Evolutionary conservation across 2,888 invertebrate genomes (phyloP), one percentile per base, ranked within the genome.

Genomic region (Autographa pulchrina): DNA sequence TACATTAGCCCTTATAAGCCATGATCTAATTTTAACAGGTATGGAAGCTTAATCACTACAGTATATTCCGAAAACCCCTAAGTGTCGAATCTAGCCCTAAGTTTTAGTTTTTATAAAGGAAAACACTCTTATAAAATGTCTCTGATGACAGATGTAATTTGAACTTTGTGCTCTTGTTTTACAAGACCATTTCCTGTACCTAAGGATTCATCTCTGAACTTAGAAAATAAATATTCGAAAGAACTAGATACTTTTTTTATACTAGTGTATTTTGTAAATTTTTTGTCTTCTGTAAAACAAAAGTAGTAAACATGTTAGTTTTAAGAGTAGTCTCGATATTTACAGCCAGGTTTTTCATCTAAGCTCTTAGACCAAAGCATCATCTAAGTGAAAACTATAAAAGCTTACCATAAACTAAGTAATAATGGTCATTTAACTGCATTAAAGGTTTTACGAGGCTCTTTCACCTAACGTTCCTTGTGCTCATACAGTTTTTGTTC

Each of bases 341-440:
- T 41, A 38, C 16, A 43, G 41, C 20, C 43, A 70, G 13, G 48
- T 6, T 25, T 16, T 65, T 59, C 16, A 14, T 25, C 9, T 43
- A 58, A 61, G 31, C 69, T 31, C 8, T n/a, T 16, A 70, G 35
- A 32, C 32, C 20, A 54, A 64, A 52, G 56, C 25, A 78, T 66
- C 66, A 35, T 54, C 61, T 70, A 75, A 77, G 77, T 75, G 80
- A 70, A 70, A 70, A 54, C 80, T 41, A 62, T 78, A 77, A 78
- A 80, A 81, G 31, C 68, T 31, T 59, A 68, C 72, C 25, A 64
- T 68, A 81, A 81, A 77, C 78, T 64, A 72, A 56, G 65, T 77
- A 59, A 66, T 81, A 77, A 78, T 72, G 20, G 63, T 65, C 66
- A 68, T 77, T 81, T 78, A 78, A 78, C 78, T 65, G 60, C 78